phyloP scores from a whole-genome alignment of 2,888 invertebrate species.

The Autographa pulchrina region DNA sequence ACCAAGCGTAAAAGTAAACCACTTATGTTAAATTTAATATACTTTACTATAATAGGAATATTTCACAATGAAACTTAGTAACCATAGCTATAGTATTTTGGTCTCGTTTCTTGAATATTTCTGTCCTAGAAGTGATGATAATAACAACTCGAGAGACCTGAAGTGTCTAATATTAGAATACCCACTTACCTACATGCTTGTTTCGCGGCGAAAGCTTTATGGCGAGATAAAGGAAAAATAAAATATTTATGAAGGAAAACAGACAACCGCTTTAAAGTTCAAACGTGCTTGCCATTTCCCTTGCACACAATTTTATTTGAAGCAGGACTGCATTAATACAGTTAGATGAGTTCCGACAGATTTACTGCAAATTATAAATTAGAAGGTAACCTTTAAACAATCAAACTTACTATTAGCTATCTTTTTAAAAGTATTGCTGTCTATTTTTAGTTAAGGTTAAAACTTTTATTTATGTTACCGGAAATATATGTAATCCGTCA shows the following conservation, averaged over 20 bases:
- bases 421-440: not conserved
- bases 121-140: slow-evolving; percentile 21
- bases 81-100: too few species aligned
- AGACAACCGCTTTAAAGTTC: slow-evolving; percentile 49
- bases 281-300: slow-evolving; percentile 32
- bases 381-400: not conserved
- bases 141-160: slow-evolving; percentile 21
- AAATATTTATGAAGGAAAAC: slow-evolving; percentile 48
- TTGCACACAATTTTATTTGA: slow-evolving; percentile 22
- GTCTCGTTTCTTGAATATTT: not conserved
- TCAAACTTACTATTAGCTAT: not conserved
- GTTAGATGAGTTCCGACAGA: not conserved
- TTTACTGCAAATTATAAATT: not conserved
- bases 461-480: too few species aligned
- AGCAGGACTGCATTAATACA: not conserved
- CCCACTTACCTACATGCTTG: slow-evolving; percentile 42
- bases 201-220: slow-evolving; percentile 46
- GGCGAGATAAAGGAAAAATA: slow-evolving; percentile 49
- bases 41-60: not conserved
- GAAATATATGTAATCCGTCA: too few species aligned
- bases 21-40: not conserved
- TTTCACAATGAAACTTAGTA: too few species aligned
- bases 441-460: not conserved
- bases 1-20: not conserved
- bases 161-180: slow-evolving; percentile 45